A percentile compares a stretch with the other conserved stretches of the same genome.
Conservation (phyloP, 2,888 invertebrate species). For the Gymnoscelis rufifasciata region DNA sequence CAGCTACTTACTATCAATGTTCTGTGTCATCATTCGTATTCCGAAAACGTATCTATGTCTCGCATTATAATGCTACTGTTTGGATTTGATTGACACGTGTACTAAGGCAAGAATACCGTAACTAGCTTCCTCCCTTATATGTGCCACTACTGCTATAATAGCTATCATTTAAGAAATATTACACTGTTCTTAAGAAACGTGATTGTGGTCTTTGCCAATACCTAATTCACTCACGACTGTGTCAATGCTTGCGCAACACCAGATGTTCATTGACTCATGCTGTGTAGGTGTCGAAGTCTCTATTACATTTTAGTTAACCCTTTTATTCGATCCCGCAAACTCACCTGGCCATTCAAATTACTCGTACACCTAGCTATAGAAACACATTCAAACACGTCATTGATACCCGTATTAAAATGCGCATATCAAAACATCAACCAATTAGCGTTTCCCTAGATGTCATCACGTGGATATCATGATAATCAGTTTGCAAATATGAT, state of each 20-base stretch:
- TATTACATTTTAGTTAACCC: conserved; percentile 39
- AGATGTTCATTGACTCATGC: conserved; percentile 64
- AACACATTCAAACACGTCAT: not conserved
- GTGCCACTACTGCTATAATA: not conserved
- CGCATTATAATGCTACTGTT: conserved; percentile 35
- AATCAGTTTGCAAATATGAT: conserved; percentile 32
- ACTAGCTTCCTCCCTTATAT: not conserved
- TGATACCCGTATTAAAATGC: conserved; percentile 9
- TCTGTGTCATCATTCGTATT: conserved; percentile 35
- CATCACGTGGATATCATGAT: conserved; percentile 19
- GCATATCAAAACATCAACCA: conserved; percentile 6
- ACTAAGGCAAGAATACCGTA: conserved; percentile 6
- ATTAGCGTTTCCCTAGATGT: conserved; percentile 18
- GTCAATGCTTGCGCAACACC: conserved; percentile 47
- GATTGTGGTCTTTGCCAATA: conserved; percentile 24
- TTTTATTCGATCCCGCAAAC: conserved; percentile 19
- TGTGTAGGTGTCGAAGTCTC: conserved; percentile 50
- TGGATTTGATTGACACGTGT: conserved; percentile 25
- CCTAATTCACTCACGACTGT: conserved; percentile 29
- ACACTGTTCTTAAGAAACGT: conserved; percentile 14
- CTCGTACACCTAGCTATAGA: no score
- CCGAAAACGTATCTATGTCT: conserved; percentile 29
- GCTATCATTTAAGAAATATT: conserved; percentile 5
- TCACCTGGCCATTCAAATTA: no score
- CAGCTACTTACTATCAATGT: conserved; percentile 30